These are phyloP conservation scores for Eretmocerus hayati DNA, from an alignment of 2,888 invertebrate species.

Conservation along the genomic window DNA sequence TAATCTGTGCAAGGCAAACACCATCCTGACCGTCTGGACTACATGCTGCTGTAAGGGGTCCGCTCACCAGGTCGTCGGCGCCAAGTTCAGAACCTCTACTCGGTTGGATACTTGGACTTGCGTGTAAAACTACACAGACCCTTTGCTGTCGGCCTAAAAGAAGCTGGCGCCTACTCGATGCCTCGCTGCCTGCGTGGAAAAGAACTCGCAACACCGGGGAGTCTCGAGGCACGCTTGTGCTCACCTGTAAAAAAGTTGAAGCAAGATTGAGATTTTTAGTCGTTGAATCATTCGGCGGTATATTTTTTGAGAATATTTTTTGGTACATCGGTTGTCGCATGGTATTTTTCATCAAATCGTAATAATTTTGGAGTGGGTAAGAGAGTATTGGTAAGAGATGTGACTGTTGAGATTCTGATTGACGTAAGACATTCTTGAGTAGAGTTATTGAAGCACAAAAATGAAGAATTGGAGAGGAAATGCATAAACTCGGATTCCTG, in stretches of 20 bases:
- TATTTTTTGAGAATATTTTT: no score
- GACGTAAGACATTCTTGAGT: no score
- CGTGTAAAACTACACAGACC: conserved; percentile 76
- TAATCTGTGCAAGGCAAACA: conserved; percentile 79
- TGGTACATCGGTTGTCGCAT: no score
- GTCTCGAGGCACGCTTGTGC: conserved; percentile 76
- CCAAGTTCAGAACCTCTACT: conserved; percentile 31
- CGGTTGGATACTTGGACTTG: conserved; percentile 54
- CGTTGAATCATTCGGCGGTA: no score
- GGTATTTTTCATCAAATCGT: no score
- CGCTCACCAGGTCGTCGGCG: conserved; percentile 16
- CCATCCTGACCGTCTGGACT: conserved; percentile 89
- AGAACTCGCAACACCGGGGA: conserved; percentile 86
- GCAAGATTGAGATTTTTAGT: no score
- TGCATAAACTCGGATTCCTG: no score
- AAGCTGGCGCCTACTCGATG: conserved; percentile 67
- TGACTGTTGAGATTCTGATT: no score
- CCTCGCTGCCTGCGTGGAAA: conserved; percentile 85
- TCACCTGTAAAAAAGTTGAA: conserved; percentile 56
- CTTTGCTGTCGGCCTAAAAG: conserved; percentile 59
- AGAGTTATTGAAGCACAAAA: no score
- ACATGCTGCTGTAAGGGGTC: conserved; percentile 77
- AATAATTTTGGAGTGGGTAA: no score
- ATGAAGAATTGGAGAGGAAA: no score
- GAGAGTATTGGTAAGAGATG: no score